Conservation (phyloP, 2,113 vertebrate genomes). For the Carettochelys insculpta region DNA sequence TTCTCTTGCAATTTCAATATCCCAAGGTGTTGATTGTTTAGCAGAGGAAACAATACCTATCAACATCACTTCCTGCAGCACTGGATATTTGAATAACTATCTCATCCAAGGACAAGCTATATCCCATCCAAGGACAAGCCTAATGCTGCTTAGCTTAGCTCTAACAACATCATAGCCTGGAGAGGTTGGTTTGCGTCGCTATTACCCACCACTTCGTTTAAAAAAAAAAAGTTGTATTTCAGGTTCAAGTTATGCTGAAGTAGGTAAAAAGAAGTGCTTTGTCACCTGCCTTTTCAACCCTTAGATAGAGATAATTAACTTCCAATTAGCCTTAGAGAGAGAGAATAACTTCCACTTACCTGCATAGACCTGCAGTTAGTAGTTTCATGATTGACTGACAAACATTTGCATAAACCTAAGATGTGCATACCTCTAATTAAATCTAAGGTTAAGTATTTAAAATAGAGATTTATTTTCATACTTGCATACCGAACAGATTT, state of each 20-base stretch:
- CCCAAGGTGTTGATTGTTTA: neutral
- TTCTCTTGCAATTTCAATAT: neutral
- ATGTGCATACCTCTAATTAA: neutral
- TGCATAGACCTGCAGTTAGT: constrained; percentile 25
- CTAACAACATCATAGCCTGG: neutral
- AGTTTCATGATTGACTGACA: constrained; percentile 42
- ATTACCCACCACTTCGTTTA: fast-evolving
- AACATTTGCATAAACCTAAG: constrained; percentile 41
- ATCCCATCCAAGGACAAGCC: neutral
- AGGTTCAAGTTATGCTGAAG: neutral
- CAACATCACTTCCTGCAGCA: neutral
- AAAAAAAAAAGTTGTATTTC: neutral
- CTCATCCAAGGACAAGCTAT: neutral
- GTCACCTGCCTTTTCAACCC: constrained; percentile 31
- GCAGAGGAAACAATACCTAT: no score
- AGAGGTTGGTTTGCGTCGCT: neutral
- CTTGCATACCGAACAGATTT: neutral
- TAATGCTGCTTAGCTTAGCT: neutral
- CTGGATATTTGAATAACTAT: neutral
- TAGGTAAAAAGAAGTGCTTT: neutral
- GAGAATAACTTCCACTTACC: no score
- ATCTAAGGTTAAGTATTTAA: constrained; percentile 40
- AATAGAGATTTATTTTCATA: constrained; percentile 56
- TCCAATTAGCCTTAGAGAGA: no score
- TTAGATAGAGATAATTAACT: constrained; percentile 30